Evolutionary conservation across 2,888 invertebrate genomes (phyloP).

Genomic region (Odontocolon sp.): DNA sequence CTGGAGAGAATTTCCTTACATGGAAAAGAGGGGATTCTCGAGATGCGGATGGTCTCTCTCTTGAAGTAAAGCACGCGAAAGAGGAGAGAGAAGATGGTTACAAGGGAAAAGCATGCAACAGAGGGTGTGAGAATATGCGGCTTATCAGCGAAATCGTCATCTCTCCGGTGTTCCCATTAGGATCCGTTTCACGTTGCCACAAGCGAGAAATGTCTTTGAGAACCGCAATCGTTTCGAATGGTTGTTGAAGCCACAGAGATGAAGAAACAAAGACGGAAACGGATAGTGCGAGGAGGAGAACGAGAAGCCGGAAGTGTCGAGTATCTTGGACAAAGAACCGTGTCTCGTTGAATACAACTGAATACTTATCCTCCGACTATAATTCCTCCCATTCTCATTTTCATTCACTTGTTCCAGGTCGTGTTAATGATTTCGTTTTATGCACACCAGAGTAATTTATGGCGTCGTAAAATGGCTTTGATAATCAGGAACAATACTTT

Average conservation of each 20-base stretch:
- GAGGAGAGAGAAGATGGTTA: background rate
- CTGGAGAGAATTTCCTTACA: background rate
- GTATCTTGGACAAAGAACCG: conserved; percentile 44
- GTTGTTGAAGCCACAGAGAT: conserved; percentile 24
- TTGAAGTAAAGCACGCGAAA: background rate
- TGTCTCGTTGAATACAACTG: background rate
- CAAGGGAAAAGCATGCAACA: background rate
- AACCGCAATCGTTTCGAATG: conserved; percentile 69
- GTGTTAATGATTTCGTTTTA: too few relatives aligned
- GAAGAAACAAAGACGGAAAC: too few relatives aligned
- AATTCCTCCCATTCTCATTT: background rate
- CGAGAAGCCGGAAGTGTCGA: conserved; percentile 47
- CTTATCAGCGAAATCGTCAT: conserved; percentile 41
- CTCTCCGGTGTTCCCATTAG: conserved; percentile 67
- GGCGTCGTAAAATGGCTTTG: too few relatives aligned
- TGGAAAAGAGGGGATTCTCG: conserved; percentile 1
- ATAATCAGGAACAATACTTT: conserved; percentile 20
- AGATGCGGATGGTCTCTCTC: background rate
- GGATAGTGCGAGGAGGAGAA: conserved; percentile 2
- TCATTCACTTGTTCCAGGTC: background rate
- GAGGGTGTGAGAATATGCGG: conserved; percentile 29
- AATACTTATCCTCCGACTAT: conserved; percentile 25
- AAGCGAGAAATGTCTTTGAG: conserved; percentile 71
- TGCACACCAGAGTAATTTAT: too few relatives aligned
- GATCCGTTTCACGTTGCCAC: conserved; percentile 60